Evolutionary conservation across 2,888 invertebrate genomes (phyloP).

Genomic region (Horisme vitalbata): DNA sequence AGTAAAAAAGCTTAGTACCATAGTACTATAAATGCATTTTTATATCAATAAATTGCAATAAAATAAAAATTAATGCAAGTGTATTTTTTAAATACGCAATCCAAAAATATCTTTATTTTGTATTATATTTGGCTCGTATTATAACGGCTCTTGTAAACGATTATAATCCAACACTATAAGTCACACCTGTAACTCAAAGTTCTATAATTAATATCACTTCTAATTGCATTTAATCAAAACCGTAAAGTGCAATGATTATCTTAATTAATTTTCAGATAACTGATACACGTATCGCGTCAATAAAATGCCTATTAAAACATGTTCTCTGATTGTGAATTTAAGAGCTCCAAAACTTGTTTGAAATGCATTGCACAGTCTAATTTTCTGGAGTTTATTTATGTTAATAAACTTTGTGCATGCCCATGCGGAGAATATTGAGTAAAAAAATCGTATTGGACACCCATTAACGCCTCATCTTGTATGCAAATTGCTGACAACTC

Average conservation of each 20-base stretch:
- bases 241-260: constrained; percentile 26
- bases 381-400: constrained; percentile 63
- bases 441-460: constrained; percentile 64
- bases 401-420: constrained; percentile 61
- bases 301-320: constrained; percentile 26
- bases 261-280: constrained; percentile 26
- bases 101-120: no score
- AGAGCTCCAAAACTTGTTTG: constrained; percentile 37
- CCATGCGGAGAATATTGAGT: constrained; percentile 62
- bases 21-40: no score
- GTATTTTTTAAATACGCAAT: no score
- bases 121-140: no score
- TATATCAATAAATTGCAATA: no score
- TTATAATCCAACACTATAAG: not conserved
- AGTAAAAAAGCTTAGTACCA: no score
- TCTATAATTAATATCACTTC: constrained; percentile 12
- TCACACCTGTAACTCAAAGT: not conserved
- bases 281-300: constrained; percentile 23
- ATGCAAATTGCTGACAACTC: constrained; percentile 71
- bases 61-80: no score
- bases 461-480: constrained; percentile 75
- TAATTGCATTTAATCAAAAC: constrained; percentile 20
- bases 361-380: constrained; percentile 34
- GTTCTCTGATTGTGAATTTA: constrained; percentile 26
- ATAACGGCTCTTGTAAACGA: not conserved